These are phyloP conservation scores for Cephus runcator DNA, from an alignment of 2,888 invertebrate species.

Conservation along the genomic window DNA sequence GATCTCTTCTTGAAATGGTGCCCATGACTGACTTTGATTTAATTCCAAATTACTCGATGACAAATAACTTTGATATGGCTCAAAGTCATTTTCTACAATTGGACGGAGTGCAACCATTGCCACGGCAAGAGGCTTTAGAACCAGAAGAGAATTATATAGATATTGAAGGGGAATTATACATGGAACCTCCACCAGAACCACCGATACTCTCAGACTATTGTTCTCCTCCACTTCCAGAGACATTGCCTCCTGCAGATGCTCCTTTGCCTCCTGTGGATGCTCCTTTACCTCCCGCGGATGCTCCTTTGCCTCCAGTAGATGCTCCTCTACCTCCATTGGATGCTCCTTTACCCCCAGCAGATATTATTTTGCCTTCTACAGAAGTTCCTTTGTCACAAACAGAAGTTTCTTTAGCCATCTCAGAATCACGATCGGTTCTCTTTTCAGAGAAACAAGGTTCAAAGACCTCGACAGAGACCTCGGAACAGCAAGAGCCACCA, in stretches of 20 bases:
- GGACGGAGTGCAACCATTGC: neutral
- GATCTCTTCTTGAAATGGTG: neutral
- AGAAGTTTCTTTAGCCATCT: neutral
- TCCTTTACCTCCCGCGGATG: neutral
- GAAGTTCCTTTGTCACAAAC: neutral
- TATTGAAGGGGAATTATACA: neutral
- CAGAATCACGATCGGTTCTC: neutral
- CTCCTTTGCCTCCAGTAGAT: neutral
- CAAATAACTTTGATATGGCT: neutral
- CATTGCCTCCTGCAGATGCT: neutral
- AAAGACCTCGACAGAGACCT: neutral
- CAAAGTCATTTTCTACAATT: neutral
- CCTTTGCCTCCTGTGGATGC: no score
- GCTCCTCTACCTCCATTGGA: neutral
- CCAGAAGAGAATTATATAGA: neutral
- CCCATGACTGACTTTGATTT: neutral
- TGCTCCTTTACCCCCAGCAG: neutral
- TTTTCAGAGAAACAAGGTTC: neutral
- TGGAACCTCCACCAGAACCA: neutral
- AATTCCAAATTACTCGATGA: neutral
- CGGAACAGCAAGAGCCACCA: neutral
- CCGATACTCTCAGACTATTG: neutral
- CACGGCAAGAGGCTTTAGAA: neutral
- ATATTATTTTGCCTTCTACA: neutral
- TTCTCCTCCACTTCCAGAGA: neutral